Percentiles rank a stretch among this genome's conserved stretches.
Evolutionary conservation across 2,797 vertebrate species (phyloP).

Genomic region (Eidolon dupreanum): DNA sequence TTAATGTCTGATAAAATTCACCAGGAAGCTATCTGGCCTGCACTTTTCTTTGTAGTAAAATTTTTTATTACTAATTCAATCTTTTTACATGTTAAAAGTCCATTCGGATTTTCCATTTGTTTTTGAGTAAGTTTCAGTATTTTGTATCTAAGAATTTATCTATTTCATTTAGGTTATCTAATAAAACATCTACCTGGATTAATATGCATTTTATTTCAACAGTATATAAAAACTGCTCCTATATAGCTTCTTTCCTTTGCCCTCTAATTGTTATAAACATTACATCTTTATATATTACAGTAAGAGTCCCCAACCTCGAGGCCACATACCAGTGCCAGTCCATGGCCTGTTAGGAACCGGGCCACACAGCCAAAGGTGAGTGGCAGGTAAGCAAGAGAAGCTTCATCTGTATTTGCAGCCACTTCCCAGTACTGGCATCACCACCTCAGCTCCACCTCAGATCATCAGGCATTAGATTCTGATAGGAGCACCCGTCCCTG

Average conservation of each 20-base stretch:
- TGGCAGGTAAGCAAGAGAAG: no score
- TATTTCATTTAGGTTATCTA: neutral
- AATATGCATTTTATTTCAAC: neutral
- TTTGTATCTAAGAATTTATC: neutral
- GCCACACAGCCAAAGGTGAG: no score
- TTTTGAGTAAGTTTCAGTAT: neutral
- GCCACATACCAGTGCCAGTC: no score
- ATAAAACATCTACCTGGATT: neutral
- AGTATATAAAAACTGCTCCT: neutral
- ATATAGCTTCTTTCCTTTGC: neutral
- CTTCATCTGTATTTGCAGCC: no score
- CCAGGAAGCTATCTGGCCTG: neutral
- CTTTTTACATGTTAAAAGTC: slow-evolving; percentile 7
- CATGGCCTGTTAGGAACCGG: no score
- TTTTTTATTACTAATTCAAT: neutral
- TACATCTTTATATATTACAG: neutral
- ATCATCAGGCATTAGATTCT: no score
- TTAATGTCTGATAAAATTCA: neutral
- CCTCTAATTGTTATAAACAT: neutral
- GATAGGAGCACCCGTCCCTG: no score
- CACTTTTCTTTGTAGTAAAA: neutral
- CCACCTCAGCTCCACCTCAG: no score
- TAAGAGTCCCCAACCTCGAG: no score
- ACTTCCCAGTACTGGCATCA: no score
- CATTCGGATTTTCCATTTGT: neutral